Evolutionary conservation across 2,888 invertebrate species (phyloP).

Genomic region (Oscheius sp.): DNA sequence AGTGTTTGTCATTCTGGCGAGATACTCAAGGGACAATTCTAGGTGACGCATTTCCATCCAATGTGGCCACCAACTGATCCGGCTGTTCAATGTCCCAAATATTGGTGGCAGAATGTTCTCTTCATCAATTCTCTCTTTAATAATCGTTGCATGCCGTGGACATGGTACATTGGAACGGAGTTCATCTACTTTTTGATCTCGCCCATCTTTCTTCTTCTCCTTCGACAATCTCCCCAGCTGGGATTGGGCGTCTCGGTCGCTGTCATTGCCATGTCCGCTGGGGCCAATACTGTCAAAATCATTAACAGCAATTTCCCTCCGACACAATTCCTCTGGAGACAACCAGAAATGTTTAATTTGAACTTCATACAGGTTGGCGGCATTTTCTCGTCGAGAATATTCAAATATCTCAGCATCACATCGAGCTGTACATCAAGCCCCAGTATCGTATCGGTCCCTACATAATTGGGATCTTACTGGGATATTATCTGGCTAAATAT

Average conservation of each 20-base stretch:
- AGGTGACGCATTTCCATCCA: constrained; percentile 70
- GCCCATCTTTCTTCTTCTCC: constrained; percentile 69
- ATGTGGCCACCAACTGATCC: constrained; percentile 73
- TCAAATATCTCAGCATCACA: constrained; percentile 62
- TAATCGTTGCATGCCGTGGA: constrained; percentile 73
- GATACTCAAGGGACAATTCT: not conserved
- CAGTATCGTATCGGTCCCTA: constrained; percentile 69
- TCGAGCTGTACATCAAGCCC: constrained; percentile 72
- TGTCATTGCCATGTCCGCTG: constrained; percentile 58
- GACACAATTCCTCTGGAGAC: constrained; percentile 72
- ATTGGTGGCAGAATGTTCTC: constrained; percentile 68
- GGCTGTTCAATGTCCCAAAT: constrained; percentile 70
- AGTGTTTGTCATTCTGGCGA: no score
- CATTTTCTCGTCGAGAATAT: not conserved
- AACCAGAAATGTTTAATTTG: constrained; percentile 72
- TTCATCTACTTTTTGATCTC: constrained; percentile 73
- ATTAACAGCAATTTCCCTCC: constrained; percentile 71
- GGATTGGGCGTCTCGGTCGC: constrained; percentile 60
- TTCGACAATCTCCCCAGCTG: constrained; percentile 60
- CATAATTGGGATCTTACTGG: constrained; percentile 70
- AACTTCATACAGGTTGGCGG: constrained; percentile 68
- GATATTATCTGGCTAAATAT: constrained; percentile 67
- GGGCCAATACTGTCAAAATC: constrained; percentile 64
- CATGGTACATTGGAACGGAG: constrained; percentile 73
- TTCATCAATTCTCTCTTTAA: constrained; percentile 65